A percentile compares a stretch with the other conserved stretches of the same genome.
Conservation (phyloP, 2,797 vertebrate species). For the Gymnodraco acuticeps region DNA sequence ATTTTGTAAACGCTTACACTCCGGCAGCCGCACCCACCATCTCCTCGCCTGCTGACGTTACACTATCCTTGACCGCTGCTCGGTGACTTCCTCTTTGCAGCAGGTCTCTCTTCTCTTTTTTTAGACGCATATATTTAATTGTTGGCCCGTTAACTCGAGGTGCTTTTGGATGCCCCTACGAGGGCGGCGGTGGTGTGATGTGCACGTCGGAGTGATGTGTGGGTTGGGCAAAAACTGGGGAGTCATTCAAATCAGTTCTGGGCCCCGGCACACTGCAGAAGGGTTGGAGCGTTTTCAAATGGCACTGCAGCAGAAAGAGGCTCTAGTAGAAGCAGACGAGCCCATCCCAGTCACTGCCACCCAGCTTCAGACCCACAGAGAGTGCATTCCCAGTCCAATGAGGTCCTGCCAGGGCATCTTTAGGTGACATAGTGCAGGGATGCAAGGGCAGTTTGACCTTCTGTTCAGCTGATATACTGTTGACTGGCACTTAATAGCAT, state of each 20-base stretch:
- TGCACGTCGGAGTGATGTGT: conserved; percentile 26
- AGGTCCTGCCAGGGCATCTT: conserved; percentile 22
- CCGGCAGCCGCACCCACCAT: conserved; percentile 31
- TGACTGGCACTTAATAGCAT: conserved; percentile 3
- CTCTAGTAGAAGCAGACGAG: conserved; percentile 48
- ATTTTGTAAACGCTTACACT: conserved; percentile 42
- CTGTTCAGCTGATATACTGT: conserved; percentile 24
- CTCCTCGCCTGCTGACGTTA: conserved; percentile 26
- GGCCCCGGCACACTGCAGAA: conserved; percentile 80
- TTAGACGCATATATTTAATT: conserved; percentile 37
- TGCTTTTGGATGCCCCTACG: conserved; percentile 41
- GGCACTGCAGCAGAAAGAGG: conserved; percentile 77
- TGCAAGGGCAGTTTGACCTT: conserved; percentile 54
- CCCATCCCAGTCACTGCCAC: conserved; percentile 58
- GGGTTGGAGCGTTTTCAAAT: conserved; percentile 77
- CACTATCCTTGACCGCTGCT: conserved; percentile 54
- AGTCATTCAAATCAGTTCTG: conserved; percentile 69
- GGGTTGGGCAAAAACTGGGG: conserved; percentile 49
- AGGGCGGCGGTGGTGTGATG: conserved; percentile 42
- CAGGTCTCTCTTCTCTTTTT: conserved; percentile 7
- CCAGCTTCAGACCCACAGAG: conserved; percentile 22
- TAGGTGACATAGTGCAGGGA: conserved; percentile 19
- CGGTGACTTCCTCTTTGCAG: background rate
- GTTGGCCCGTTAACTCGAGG: conserved; percentile 19
- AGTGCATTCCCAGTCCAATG: background rate